Percentiles rank a stretch among this genome's conserved stretches.
phyloP scores from a whole-genome alignment of 2,888 invertebrate genomes.

The Drosophila algonquin region DNA sequence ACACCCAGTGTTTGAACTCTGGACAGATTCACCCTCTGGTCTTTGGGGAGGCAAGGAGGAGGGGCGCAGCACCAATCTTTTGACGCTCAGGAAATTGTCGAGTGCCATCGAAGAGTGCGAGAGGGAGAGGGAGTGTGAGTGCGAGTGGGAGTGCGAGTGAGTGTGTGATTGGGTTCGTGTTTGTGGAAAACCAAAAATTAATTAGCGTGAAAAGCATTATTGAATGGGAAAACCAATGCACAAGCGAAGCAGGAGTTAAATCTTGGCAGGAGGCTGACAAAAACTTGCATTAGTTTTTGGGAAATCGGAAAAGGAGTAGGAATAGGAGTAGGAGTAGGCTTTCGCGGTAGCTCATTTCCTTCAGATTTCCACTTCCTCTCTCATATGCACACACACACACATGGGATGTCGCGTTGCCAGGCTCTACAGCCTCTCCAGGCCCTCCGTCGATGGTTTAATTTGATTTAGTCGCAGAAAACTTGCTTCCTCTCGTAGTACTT shows the following conservation, averaged over 20 bases:
- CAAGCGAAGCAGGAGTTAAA: constrained; percentile 10
- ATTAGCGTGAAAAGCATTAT: constrained; percentile 82
- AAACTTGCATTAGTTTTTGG: constrained; percentile 76
- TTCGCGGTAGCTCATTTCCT: constrained; percentile 63
- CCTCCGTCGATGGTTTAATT: constrained; percentile 65
- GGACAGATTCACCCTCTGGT: constrained; percentile 24
- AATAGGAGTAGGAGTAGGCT: constrained; percentile 5
- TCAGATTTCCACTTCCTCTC: constrained; percentile 10
- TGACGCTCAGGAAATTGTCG: constrained; percentile 65
- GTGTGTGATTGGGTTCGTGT: constrained; percentile 42
- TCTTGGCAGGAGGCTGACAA: constrained; percentile 16
- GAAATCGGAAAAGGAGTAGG: not conserved
- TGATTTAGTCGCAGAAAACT: constrained; percentile 77
- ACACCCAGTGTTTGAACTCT: not conserved
- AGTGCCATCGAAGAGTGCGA: constrained; percentile 37
- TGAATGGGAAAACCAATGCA: constrained; percentile 59
- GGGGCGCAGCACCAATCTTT: constrained; percentile 22
- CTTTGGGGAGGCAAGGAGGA: not conserved
- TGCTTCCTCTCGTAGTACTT: constrained; percentile 62
- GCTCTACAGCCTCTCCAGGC: constrained; percentile 3
- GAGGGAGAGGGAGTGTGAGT: constrained; percentile 19
- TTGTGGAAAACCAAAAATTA: constrained; percentile 73
- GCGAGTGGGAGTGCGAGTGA: constrained; percentile 17
- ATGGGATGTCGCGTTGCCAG: not conserved
- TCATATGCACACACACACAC: not conserved